Percentiles rank a stretch among this genome's conserved stretches.
phyloP scores from a whole-genome alignment of 2,113 vertebrate species.

The Prochilodus magdalenae region DNA sequence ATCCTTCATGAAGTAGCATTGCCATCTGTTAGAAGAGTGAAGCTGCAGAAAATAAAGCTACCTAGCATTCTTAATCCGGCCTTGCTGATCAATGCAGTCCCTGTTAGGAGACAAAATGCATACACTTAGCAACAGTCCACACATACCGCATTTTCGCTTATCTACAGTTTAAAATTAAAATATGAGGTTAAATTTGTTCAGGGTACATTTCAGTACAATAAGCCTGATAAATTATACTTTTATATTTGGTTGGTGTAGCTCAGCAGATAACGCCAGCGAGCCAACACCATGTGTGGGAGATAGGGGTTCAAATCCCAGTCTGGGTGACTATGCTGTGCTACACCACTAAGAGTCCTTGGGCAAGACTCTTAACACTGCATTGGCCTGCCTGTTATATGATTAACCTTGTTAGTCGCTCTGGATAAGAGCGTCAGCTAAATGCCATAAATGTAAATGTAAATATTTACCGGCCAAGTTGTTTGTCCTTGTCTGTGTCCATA shows the following conservation, averaged over 20 bases:
- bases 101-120: slow-evolving; percentile 64
- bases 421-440: too few species aligned
- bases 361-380: too few species aligned
- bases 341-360: too few species aligned
- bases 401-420: too few species aligned
- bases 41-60: slow-evolving; percentile 72
- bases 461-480: slow-evolving; percentile 88
- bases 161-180: not conserved
- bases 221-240: too few species aligned
- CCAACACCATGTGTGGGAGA: too few species aligned
- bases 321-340: too few species aligned
- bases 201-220: not conserved
- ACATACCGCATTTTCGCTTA: not conserved
- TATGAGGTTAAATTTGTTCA: not conserved
- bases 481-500: slow-evolving; percentile 97
- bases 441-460: too few species aligned
- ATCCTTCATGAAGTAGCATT: not conserved
- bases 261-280: too few species aligned
- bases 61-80: slow-evolving; percentile 97
- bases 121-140: not conserved
- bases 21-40: not conserved
- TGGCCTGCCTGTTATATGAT: too few species aligned
- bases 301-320: too few species aligned
- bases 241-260: too few species aligned
- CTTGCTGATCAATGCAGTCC: slow-evolving; percentile 90